Conservation (phyloP, 2,113 vertebrate genomes). For the Pelodiscus sinensis region DNA sequence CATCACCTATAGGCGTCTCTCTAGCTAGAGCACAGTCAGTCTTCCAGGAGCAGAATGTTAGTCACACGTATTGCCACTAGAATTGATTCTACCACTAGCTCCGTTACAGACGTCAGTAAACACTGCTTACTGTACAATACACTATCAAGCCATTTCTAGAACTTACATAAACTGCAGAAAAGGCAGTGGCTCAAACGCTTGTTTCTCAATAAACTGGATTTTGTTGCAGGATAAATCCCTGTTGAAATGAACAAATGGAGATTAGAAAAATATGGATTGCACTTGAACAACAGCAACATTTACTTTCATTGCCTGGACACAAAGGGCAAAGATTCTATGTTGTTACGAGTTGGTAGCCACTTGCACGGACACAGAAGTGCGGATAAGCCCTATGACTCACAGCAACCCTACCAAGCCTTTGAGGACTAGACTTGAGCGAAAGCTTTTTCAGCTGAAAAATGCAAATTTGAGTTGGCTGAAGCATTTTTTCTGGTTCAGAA, state of each 20-base stretch:
- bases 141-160: not conserved
- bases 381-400: not conserved
- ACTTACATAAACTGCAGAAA: slow-evolving; percentile 71
- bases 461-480: not conserved
- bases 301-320: not conserved
- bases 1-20: not conserved
- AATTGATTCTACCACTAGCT: not conserved
- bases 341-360: not conserved
- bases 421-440: not conserved
- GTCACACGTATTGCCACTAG: not conserved
- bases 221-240: slow-evolving; percentile 71
- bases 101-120: not conserved
- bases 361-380: not conserved
- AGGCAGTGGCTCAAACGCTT: slow-evolving; percentile 57
- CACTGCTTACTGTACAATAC: not conserved
- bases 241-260: slow-evolving; percentile 40
- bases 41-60: slow-evolving; percentile 1
- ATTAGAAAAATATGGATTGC: not conserved
- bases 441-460: not conserved
- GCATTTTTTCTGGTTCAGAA: not conserved
- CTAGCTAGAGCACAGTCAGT: not conserved
- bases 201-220: slow-evolving; percentile 54
- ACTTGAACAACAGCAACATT: not conserved
- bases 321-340: not conserved
- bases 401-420: not conserved